phyloP scores from a whole-genome alignment of 2,888 invertebrate species.

The Poecilus cupreus region DNA sequence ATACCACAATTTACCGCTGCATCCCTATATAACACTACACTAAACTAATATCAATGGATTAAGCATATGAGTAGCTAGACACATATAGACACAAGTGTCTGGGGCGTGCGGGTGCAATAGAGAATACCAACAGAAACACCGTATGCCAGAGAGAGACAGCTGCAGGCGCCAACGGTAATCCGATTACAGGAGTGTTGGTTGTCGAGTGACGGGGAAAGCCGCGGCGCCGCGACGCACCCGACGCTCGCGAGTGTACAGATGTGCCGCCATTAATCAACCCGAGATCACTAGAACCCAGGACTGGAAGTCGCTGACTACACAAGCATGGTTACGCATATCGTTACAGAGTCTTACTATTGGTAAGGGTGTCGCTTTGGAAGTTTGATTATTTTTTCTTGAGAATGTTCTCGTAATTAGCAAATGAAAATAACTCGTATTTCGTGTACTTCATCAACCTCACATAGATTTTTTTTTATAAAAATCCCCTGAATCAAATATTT shows the following conservation, averaged over 20 bases:
- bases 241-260: constrained; percentile 43
- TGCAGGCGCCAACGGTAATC: constrained; percentile 47
- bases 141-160: neutral
- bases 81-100: constrained; percentile 21
- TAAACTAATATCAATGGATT: constrained; percentile 36
- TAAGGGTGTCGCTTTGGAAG: neutral
- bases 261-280: constrained; percentile 52
- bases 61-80: constrained; percentile 27
- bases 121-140: neutral
- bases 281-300: constrained; percentile 46
- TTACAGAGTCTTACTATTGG: neutral
- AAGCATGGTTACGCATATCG: constrained; percentile 31
- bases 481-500: no score
- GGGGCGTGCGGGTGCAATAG: neutral
- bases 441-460: no score
- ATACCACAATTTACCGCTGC: neutral
- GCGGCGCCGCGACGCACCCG: neutral
- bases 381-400: neutral
- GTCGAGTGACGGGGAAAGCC: constrained; percentile 42
- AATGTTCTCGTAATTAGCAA: neutral
- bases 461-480: no score
- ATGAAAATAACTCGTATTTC: neutral
- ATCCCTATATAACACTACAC: neutral
- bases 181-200: constrained; percentile 55
- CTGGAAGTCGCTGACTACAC: no score